A percentile compares a stretch with the other conserved stretches of the same genome.
phyloP scores from a whole-genome alignment of 2,888 invertebrate genomes.

The Hypomecis atomaria region DNA sequence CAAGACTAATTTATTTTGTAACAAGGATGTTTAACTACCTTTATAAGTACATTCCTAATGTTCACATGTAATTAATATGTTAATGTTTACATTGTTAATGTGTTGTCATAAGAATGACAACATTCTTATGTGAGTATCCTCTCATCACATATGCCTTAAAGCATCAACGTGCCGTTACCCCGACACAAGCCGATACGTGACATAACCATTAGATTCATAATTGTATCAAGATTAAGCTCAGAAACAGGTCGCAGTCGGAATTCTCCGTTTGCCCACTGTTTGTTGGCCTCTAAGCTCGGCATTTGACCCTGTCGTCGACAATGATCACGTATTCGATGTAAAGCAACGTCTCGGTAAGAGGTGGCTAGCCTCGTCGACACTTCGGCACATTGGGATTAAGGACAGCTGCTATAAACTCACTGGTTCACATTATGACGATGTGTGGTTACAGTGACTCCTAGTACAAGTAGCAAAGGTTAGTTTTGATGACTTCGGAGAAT shows the following conservation, averaged over 20 bases:
- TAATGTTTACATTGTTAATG: too few species aligned
- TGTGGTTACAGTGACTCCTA: conserved; percentile 1
- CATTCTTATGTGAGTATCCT: neutral
- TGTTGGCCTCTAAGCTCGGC: conserved; percentile 35
- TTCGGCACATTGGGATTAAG: conserved; percentile 64
- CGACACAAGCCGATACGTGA: conserved; percentile 20
- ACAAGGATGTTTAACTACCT: too few species aligned
- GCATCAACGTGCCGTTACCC: neutral
- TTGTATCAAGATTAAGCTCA: conserved; percentile 20
- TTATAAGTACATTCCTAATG: too few species aligned
- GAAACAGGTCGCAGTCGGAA: conserved; percentile 22
- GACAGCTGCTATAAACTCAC: conserved; percentile 51
- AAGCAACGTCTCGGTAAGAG: conserved; percentile 59
- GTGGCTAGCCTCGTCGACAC: conserved; percentile 66
- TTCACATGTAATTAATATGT: neutral
- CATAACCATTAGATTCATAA: conserved; percentile 19
- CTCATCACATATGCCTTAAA: conserved; percentile 1
- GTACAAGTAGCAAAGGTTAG: neutral
- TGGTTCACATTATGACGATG: conserved; percentile 16
- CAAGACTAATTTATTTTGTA: too few species aligned
- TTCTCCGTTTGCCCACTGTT: conserved; percentile 22
- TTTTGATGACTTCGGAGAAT: neutral
- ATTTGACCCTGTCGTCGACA: conserved; percentile 41
- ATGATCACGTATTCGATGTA: conserved; percentile 33
- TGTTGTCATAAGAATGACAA: too few species aligned